A percentile compares a stretch with the other conserved stretches of the same genome.
phyloP scores from a whole-genome alignment of 37 sponge, comb jelly and placozoan genomes.

The Haliclona indistincta region DNA sequence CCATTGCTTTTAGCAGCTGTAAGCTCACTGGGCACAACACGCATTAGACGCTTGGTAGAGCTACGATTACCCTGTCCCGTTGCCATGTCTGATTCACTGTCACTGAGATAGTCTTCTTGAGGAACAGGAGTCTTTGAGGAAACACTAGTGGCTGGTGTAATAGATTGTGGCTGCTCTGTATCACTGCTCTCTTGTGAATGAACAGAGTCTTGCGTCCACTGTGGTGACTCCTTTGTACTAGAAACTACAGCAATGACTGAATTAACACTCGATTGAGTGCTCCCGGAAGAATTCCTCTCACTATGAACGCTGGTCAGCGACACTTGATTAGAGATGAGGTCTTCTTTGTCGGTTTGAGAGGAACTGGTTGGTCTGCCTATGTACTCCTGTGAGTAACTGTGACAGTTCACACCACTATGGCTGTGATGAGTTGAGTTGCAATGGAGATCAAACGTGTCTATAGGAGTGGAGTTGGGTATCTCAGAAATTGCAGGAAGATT shows the following conservation, averaged over 20 bases:
- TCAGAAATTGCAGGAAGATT: slow-evolving; percentile 1
- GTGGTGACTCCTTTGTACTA: background rate
- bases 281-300: too few species aligned
- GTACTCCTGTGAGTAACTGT: slow-evolving; percentile 12
- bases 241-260: background rate
- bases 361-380: background rate
- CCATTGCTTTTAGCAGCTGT: background rate
- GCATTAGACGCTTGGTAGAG: background rate
- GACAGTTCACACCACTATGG: background rate
- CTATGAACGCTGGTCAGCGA: too few species aligned
- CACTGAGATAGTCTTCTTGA: too few species aligned
- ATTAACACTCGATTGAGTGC: too few species aligned
- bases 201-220: background rate
- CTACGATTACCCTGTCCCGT: background rate
- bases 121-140: too few species aligned
- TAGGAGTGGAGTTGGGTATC: background rate
- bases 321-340: too few species aligned
- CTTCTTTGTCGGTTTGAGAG: too few species aligned
- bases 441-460: slow-evolving; percentile 11
- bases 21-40: background rate
- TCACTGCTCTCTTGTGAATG: background rate
- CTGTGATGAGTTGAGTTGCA: background rate
- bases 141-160: background rate
- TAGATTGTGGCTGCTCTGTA: background rate
- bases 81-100: background rate